phyloP scores from a whole-genome alignment of 2,797 vertebrate genomes.

The Halcyon badia region DNA sequence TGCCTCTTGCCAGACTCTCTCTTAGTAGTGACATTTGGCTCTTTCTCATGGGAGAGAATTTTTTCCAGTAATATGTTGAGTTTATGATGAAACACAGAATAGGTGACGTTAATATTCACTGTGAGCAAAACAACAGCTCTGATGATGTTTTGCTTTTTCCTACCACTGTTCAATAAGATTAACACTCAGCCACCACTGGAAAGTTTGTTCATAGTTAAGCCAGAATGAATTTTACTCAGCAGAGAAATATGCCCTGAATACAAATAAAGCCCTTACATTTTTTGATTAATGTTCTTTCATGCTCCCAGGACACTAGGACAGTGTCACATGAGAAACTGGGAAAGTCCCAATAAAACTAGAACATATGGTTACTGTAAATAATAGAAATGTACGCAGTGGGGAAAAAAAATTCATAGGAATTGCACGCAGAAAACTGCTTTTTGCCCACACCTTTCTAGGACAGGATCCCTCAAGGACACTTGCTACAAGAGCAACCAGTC shows the following conservation, averaged over 20 bases:
- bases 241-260: constrained; percentile 5
- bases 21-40: neutral
- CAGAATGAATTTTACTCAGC: constrained; percentile 22
- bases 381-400: neutral
- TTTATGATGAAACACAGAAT: neutral
- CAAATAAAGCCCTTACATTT: constrained; percentile 3
- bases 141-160: constrained; percentile 22
- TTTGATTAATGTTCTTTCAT: constrained; percentile 24
- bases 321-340: neutral
- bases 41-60: neutral
- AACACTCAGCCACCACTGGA: constrained; percentile 12
- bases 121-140: constrained; percentile 8
- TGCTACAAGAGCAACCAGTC: neutral
- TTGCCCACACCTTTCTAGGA: neutral
- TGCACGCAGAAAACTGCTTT: neutral
- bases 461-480: neutral
- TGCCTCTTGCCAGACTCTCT: neutral
- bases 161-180: constrained; percentile 24
- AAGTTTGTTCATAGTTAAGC: constrained; percentile 47
- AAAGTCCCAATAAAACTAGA: neutral
- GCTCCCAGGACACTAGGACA: neutral
- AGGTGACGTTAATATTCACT: constrained; percentile 21
- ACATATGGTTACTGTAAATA: neutral
- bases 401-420: neutral
- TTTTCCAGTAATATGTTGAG: neutral